Evolutionary conservation across 35 echinoderm and acorn worm genomes (phyloP), one percentile per base, ranked within the genome.

Genomic region (Hemicentrotus pulcherrimus): DNA sequence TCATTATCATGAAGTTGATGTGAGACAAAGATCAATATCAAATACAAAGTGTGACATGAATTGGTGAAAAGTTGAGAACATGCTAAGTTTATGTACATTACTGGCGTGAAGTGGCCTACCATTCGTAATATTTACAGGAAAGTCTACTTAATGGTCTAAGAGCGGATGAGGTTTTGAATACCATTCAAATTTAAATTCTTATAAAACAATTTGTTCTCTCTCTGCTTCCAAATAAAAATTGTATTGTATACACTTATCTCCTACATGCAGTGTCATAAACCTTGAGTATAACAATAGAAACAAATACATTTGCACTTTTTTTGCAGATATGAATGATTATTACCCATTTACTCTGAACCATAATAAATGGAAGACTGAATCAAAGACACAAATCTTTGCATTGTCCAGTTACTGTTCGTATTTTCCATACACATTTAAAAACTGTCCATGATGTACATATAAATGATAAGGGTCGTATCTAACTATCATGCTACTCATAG

Each of bases 21-120:
- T n/a, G 22, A 4, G 24, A 78, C 19, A 78, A 71, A 28, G 4
- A 78, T n/a, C 65, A 78, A 78, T 78, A 78, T 78, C 18, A 78
- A 78, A 18, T 78, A 78, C 65, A 78, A 8, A 22, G 22, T 78
- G 65, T 78, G 65, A 22, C 65, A 78, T 78, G 65, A n/a, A 78
- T 59, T 59, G 16, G 16, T 59, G 52, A 28, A 78, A 78, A 78
- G 19, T 78, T 78, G 19, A 78, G 18, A 78, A 78, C 65, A 78
- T 78, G 65, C 65, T 78, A 78, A 78, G 24, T 78, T 55, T 78
- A 78, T 78, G 65, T 78, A 78, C 65, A 78, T 78, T 78, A 78
- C 65, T 78, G 65, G 65, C 22, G 28, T 78, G 65, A 78, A 28
- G 9, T n/a, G 28, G 24, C 65, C 65, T 18, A 78, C 65, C 28